Evolutionary conservation across 2,113 vertebrate genomes (phyloP).

Genomic region (Taurulus bubalis): DNA sequence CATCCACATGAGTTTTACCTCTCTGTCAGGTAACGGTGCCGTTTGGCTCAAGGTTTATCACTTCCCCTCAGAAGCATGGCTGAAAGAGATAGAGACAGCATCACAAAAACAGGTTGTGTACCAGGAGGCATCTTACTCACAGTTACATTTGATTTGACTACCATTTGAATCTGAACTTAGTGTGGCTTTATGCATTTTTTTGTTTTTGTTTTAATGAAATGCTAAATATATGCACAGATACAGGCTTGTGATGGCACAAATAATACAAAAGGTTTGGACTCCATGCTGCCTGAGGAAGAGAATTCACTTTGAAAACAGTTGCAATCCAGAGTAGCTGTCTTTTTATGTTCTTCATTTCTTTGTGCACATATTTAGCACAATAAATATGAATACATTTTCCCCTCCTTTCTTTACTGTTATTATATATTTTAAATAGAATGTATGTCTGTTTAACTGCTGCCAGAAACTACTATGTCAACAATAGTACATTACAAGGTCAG

Average conservation of each 20-base stretch:
- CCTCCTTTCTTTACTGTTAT: neutral
- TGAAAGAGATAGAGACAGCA: constrained; percentile 79
- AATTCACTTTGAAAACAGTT: neutral
- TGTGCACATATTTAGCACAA: neutral
- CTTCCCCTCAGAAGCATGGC: constrained; percentile 88
- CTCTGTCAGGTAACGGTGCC: constrained; percentile 82
- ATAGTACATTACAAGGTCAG: neutral
- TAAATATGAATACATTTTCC: neutral
- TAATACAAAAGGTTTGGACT: neutral
- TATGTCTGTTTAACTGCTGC: neutral
- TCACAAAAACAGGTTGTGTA: constrained; percentile 51
- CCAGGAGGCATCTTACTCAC: too few relatives aligned
- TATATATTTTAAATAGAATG: neutral
- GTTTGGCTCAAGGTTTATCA: constrained; percentile 88
- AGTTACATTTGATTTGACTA: neutral
- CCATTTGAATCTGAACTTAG: neutral
- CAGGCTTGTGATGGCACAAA: neutral
- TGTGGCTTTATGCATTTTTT: neutral
- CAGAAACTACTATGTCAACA: neutral
- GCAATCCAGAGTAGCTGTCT: neutral
- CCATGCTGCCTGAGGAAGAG: neutral
- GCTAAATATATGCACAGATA: neutral
- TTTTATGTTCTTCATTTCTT: neutral
- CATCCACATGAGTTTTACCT: constrained; percentile 15
- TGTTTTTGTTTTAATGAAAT: neutral